Evolutionary conservation across 2,888 invertebrate species (phyloP).

Genomic region (Cryptocheilus praepositus): DNA sequence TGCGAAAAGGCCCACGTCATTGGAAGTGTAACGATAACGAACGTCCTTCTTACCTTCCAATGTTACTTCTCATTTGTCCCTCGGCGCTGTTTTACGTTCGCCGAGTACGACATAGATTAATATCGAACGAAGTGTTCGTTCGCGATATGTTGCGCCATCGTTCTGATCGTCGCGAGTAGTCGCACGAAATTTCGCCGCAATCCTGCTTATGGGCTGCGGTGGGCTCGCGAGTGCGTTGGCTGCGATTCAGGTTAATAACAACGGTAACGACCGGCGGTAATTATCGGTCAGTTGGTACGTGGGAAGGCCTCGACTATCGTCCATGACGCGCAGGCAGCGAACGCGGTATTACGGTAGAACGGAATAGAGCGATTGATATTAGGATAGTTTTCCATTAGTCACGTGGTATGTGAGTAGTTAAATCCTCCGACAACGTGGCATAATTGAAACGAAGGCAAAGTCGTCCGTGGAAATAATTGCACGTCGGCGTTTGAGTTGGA

Average conservation of each 20-base stretch:
- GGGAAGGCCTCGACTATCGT: constrained; percentile 12
- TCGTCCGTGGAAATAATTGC: too few relatives aligned
- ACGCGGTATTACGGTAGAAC: too few relatives aligned
- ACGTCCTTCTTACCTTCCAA: too few relatives aligned
- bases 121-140: background rate
- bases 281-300: background rate
- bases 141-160: constrained; percentile 11
- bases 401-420: too few relatives aligned
- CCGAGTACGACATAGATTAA: background rate
- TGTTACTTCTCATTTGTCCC: background rate
- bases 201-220: background rate
- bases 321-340: background rate
- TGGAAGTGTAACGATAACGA: too few relatives aligned
- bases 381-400: too few relatives aligned
- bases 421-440: too few relatives aligned
- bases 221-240: background rate
- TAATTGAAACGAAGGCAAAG: too few relatives aligned
- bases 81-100: background rate
- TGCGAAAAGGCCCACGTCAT: too few relatives aligned
- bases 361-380: too few relatives aligned
- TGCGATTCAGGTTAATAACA: background rate
- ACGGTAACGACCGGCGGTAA: background rate
- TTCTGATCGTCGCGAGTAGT: background rate
- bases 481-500: too few relatives aligned
- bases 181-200: too few relatives aligned